Evolutionary conservation across 1,140 invertebrate species (phyloP), one percentile per base, ranked within the genome.

Genomic region (Aradophagus sp.): DNA sequence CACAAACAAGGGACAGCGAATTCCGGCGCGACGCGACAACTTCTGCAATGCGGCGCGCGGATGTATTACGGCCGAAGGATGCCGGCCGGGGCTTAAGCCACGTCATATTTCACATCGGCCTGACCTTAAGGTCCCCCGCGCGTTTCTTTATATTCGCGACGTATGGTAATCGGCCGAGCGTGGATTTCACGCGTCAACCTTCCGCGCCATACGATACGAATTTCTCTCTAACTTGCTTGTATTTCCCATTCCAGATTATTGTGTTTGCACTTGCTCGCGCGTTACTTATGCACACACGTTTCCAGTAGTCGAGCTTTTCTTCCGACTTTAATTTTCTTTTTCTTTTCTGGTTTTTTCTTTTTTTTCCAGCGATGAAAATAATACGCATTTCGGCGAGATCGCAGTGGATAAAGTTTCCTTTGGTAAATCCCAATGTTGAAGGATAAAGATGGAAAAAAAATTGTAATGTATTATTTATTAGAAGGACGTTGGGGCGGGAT

Each of bases 21-120:
- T 48, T 19, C 11, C 19, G n/a, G n/a, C 42, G 42, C 5, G 32
- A 16, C 14, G 26, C 16, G 5, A 20, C 35, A 50, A 50, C 47
- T 58, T 59, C 65, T 68, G 65, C 65, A 68, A 59, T 68, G 65
- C 65, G 45, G 65, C 55, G 61, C 55, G 47, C 47, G 55, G 34
- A 55, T 66, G 61, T 42, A 42, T 47, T 35, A 35, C 48, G 55
- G 53, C 47, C 47, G 16, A n/a, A 67, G 48, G 41, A 53, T 27
- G 47, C 16, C 20, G 44, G 8, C 20, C 8, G 4, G 31, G 42
- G 38, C 47, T 67, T 58, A 67, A 44, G 39, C 34, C 53, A 14
- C 23, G 39, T 56, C 65, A 52, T 69, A 61, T 69, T 69, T 69
- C n/a, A n/a, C 65, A 69, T 69, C 55, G 56, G 32, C 16, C 56